These are phyloP conservation scores for Lithobates sylvaticus DNA, from an alignment of 2,797 vertebrate genomes.

Conservation along the genomic window DNA sequence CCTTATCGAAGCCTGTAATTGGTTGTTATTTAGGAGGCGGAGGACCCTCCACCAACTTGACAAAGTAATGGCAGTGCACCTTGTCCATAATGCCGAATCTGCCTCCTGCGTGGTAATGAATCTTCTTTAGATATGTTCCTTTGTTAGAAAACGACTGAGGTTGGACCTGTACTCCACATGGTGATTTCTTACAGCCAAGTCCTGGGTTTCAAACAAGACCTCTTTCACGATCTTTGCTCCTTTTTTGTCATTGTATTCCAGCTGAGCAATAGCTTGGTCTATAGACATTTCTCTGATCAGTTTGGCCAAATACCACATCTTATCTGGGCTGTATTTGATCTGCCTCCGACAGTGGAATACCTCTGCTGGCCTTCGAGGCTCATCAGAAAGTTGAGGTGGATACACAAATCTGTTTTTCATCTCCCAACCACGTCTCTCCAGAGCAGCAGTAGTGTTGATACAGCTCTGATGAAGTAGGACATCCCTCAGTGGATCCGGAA, in stretches of 20 bases:
- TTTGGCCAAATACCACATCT: too few relatives aligned
- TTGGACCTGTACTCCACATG: not conserved
- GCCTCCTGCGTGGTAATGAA: conserved; percentile 91
- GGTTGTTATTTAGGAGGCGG: conserved; percentile 81
- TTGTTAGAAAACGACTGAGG: conserved; percentile 80
- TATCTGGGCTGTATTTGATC: too few relatives aligned
- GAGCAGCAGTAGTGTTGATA: conserved; percentile 79
- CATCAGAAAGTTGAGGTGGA: conserved; percentile 87
- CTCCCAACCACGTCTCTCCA: conserved; percentile 85
- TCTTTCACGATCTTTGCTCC: too few relatives aligned
- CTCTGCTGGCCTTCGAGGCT: conserved; percentile 88
- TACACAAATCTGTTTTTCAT: conserved; percentile 84
- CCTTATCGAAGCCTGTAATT: conserved; percentile 81
- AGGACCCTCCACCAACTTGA: conserved; percentile 92
- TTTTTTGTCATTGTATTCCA: too few relatives aligned
- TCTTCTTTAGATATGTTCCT: conserved; percentile 87
- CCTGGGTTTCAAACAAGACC: too few relatives aligned
- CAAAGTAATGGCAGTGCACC: conserved; percentile 91
- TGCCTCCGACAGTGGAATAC: too few relatives aligned
- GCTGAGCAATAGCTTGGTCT: too few relatives aligned
- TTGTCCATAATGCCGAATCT: conserved; percentile 93
- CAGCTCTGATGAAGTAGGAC: conserved; percentile 72
- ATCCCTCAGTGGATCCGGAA: too few relatives aligned
- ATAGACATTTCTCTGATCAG: too few relatives aligned
- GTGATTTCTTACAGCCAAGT: not conserved